phyloP scores from a whole-genome alignment of 2,113 vertebrate species.

The Lanius ludovicianus region DNA sequence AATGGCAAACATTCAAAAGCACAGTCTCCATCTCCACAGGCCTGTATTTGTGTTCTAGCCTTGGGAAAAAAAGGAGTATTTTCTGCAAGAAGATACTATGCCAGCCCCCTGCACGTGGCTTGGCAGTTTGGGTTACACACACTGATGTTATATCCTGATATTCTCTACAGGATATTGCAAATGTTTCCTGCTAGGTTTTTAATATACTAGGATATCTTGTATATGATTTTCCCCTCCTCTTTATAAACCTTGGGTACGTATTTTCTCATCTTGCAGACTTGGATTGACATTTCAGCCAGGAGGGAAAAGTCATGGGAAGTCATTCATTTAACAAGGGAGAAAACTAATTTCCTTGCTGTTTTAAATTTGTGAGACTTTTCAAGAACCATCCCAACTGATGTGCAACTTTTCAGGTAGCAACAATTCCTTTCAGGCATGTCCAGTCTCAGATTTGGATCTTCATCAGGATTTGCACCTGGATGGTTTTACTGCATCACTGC shows the following conservation, averaged over 20 bases:
- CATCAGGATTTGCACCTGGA: not conserved
- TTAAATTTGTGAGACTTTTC: not conserved
- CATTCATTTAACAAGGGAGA: not conserved
- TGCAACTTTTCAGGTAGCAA: not conserved
- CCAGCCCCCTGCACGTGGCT: not conserved
- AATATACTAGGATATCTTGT: conserved; percentile 44
- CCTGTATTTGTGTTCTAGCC: not conserved
- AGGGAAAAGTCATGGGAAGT: not conserved
- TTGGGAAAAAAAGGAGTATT: not conserved
- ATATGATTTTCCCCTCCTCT: not conserved
- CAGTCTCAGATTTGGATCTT: not conserved
- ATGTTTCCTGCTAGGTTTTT: conserved; percentile 48
- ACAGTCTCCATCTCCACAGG: not conserved
- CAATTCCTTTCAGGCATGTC: not conserved
- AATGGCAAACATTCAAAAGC: not conserved
- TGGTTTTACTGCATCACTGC: not conserved
- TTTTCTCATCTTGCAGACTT: not conserved
- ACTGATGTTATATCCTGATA: conserved; percentile 37
- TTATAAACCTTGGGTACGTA: not conserved
- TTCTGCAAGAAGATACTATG: not conserved
- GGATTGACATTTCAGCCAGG: conserved; percentile 26
- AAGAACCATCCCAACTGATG: not conserved
- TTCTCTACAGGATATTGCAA: conserved; percentile 67
- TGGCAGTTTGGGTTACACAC: not conserved
- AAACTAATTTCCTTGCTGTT: conserved; percentile 31